Conservation (phyloP, 2,113 vertebrate species). For the Labeo rohita region DNA sequence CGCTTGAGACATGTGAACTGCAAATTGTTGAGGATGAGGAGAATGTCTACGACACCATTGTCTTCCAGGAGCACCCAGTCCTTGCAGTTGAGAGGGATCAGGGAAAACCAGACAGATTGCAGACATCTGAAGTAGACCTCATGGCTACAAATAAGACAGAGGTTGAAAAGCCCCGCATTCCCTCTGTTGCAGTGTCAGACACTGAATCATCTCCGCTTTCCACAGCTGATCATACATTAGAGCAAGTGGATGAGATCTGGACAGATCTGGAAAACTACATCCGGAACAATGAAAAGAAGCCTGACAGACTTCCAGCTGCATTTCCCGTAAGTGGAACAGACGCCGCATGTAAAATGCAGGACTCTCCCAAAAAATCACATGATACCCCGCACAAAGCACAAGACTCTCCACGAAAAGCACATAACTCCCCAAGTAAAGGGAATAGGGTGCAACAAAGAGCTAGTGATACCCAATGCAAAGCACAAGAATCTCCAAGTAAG, state of each 20-base stretch:
- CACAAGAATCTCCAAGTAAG: conserved; percentile 48
- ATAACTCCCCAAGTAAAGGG: conserved; percentile 31
- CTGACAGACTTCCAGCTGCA: conserved; percentile 88
- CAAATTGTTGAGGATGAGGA: conserved; percentile 82
- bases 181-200: conserved; percentile 64
- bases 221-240: conserved; percentile 84
- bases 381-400: conserved; percentile 36
- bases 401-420: not conserved
- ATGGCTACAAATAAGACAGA: conserved; percentile 77
- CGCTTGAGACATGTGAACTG: conserved; percentile 76
- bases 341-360: conserved; percentile 58
- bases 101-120: conserved; percentile 68
- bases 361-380: conserved; percentile 54
- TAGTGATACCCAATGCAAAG: conserved; percentile 53
- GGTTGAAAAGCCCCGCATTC: conserved; percentile 56
- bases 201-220: conserved; percentile 77
- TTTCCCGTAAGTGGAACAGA: conserved; percentile 89
- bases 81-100: conserved; percentile 45
- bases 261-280: conserved; percentile 98
- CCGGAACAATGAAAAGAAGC: conserved; percentile 92
- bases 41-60: conserved; percentile 91
- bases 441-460: conserved; percentile 65
- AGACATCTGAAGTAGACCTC: conserved; percentile 81
- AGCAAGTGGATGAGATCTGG: conserved; percentile 96
- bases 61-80: conserved; percentile 76